Base-by-base conservation (phyloP, 2,113 vertebrate genomes). In the Notechis scutatus region DNA sequence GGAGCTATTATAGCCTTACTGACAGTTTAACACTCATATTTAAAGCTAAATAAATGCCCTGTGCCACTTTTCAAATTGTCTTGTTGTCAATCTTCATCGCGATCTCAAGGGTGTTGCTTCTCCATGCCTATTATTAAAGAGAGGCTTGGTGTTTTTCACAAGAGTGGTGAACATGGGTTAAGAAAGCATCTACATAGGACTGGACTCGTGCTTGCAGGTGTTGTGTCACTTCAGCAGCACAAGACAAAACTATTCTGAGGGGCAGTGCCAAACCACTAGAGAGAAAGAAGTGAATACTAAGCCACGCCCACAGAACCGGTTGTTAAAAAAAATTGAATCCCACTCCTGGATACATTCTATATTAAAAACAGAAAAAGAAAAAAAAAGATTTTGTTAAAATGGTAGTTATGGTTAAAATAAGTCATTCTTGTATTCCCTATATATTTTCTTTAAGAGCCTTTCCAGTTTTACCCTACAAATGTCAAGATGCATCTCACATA, bases 401-500 rank as follows among this genome's bases (percentile, higher is more conserved):
- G 34, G 14, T 42, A 55, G 81, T 81, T 26, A 85, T 85, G 85
- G 56, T 92, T 85, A 93, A 90, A 92, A 90, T 26, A 14, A 90
- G 21, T 56, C 39, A 45, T 93, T 59, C 55, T 90, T 74, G 90
- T 23, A 29, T 4, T 54, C 6, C 59, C 21, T 90, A 55, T 52
- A 39, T 85, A 90, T 86, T 93, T 90, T 55, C n/a, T 90, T 34
- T 42, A 61, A 92, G 59, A 88, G n/a, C 23, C 24, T 88, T 91
- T 20, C 39, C 4, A 24, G 39, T 91, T 92, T 86, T 85, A 90
- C 52, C 74, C 55, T 29, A 52, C 61, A 90, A 93, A 90, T 86
- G 92, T 52, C 88, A 93, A 90, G 74, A 86, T 74, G 26, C n/a
- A 55, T 93, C 42, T 86, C 55, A 90, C 88, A 81, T 90, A 50